Evolutionary conservation across 2,797 vertebrate genomes (phyloP), one percentile per base, ranked within the genome.

Genomic region (Hemibagrus guttatus): DNA sequence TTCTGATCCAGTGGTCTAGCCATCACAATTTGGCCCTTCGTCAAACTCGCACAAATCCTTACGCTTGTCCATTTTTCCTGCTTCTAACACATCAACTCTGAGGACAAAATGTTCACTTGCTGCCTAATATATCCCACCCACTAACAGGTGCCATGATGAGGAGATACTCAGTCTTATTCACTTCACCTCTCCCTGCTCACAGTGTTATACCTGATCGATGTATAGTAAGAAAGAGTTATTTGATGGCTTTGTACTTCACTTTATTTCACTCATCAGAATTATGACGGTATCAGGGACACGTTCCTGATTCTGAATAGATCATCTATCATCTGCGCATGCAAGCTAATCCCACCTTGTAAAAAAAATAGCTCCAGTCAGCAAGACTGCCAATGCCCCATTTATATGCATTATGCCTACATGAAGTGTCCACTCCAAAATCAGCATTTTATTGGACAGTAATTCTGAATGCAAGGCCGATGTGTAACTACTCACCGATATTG

Each of bases 401-500:
- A 39, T 39, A 39, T 39, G 35, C 35, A 39, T 4, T 4, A 39
- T 39, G 35, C 35, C 35, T 76, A 56, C 6, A 31, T 31, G 16
- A 52, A 31, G n/a, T 56, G 16, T 7, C 28, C 21, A 26, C 4
- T 12, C 46, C 9, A 68, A 76, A 28, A 49, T 7, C 46, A 28
- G 58, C 13, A 72, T 72, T 23, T 42, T 17, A 76, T 13, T 28
- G 26, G 4, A n/a, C 0, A 26, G 23, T n/a, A 49, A 4, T 16
- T 74, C 6, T 35, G 52, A 17, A 59, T 31, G 16, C 54, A 74
- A 58, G 17, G 31, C n/a, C 61, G 11, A 31, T 31, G 17, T 35
- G 31, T 39, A 86, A 59, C 64, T n/a, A 94, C 97, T 94, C 91
- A 99, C 98, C 93, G 98, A 99, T 95, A 98, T 99, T 98, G 98